These are phyloP conservation scores for Eutrigla gurnardus DNA, from an alignment of 2,797 vertebrate species.

Conservation along the genomic window DNA sequence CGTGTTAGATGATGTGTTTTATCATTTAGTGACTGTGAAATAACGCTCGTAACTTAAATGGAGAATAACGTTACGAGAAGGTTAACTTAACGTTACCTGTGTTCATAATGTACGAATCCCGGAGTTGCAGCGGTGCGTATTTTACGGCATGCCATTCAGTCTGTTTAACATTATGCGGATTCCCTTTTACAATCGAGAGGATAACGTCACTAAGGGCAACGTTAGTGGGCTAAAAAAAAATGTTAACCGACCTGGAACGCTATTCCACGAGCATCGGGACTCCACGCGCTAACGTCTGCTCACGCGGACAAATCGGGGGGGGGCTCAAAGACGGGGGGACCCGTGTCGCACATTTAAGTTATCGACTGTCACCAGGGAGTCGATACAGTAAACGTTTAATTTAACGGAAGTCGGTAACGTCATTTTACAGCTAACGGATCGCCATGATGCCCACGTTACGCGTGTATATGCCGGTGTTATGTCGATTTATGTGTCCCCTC, in stretches of 20 bases:
- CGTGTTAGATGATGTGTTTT: conserved; percentile 3
- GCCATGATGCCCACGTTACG: not conserved
- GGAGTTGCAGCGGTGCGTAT: not conserved
- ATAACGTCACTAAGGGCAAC: not conserved
- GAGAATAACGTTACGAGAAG: not conserved
- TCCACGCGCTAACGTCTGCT: conserved; percentile 28
- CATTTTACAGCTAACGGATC: not conserved
- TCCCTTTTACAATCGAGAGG: no score
- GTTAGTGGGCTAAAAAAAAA: not conserved
- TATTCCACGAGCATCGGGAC: not conserved
- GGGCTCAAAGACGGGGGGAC: not conserved
- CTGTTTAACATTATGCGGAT: not conserved
- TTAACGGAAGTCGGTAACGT: not conserved
- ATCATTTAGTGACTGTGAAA: conserved; percentile 1
- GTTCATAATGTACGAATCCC: not conserved
- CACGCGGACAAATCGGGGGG: conserved; percentile 17
- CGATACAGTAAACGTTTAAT: not conserved
- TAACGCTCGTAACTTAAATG: not conserved
- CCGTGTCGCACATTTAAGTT: not conserved
- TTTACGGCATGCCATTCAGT: conserved; percentile 19
- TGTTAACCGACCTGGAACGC: conserved; percentile 10
- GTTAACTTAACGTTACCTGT: not conserved
- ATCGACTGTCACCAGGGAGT: conserved; percentile 11
- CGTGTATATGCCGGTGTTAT: not conserved
- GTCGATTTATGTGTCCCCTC: not conserved